These are phyloP conservation scores for Neocloeon triangulifer DNA, from an alignment of 1,140 invertebrate genomes.

Conservation along the genomic window DNA sequence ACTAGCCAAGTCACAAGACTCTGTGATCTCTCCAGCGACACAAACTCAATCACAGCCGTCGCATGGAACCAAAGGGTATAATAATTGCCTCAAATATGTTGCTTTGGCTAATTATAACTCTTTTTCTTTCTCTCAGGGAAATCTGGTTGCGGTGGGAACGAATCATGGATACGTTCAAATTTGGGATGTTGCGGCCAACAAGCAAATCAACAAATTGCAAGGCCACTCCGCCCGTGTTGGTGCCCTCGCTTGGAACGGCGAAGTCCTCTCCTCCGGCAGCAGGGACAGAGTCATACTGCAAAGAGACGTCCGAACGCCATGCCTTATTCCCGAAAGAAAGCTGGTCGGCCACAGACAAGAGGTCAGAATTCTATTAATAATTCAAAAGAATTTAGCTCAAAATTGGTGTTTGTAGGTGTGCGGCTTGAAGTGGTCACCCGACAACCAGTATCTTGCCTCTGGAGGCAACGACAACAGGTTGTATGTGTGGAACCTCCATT, in stretches of 20 bases:
- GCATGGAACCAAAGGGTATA: constrained; percentile 85
- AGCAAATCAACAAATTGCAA: constrained; percentile 74
- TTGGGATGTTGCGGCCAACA: constrained; percentile 91
- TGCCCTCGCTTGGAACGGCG: constrained; percentile 94
- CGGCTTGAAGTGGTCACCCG: constrained; percentile 98
- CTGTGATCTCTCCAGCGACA: constrained; percentile 83
- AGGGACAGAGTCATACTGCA: constrained; percentile 86
- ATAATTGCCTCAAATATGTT: constrained; percentile 1
- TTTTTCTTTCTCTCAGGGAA: constrained; percentile 31
- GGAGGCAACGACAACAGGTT: constrained; percentile 98
- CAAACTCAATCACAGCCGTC: constrained; percentile 92
- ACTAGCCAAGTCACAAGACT: constrained; percentile 91
- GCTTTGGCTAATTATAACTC: background rate
- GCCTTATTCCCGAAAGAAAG: constrained; percentile 46
- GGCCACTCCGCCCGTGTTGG: constrained; percentile 85
- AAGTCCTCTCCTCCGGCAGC: constrained; percentile 89
- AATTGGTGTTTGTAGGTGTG: too few species aligned
- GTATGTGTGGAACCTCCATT: constrained; percentile 93
- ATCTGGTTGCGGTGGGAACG: constrained; percentile 91
- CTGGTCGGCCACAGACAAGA: constrained; percentile 90
- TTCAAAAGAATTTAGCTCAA: too few species aligned
- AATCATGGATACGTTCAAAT: constrained; percentile 92
- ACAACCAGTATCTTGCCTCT: constrained; percentile 92
- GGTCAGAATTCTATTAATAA: too few species aligned
- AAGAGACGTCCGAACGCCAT: constrained; percentile 76